Percentiles rank a stretch among this genome's conserved stretches.
phyloP scores from a whole-genome alignment of 2,113 vertebrate species.

The Lathamus discolor region DNA sequence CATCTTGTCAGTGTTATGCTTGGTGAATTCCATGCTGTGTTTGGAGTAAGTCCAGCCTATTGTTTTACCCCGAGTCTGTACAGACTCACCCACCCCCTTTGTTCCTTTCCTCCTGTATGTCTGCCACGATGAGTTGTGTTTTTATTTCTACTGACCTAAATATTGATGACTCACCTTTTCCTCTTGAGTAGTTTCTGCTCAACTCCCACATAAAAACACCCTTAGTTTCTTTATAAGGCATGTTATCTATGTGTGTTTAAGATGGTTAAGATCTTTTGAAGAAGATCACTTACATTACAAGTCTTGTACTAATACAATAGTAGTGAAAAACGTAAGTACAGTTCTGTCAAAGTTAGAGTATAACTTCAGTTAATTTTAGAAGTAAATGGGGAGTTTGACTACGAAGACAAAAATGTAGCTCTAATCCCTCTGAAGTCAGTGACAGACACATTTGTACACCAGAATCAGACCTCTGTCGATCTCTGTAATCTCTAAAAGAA shows the following conservation, averaged over 20 bases:
- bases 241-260: neutral
- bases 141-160: slow-evolving; percentile 8
- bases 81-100: neutral
- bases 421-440: neutral
- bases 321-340: neutral
- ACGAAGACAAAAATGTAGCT: neutral
- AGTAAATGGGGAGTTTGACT: neutral
- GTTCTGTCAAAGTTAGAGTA: neutral
- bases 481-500: neutral
- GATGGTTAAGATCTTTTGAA: neutral
- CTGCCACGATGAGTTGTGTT: neutral
- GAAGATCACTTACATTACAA: neutral
- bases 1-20: neutral
- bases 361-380: neutral
- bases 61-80: neutral
- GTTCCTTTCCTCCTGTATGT: neutral
- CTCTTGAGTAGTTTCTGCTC: neutral
- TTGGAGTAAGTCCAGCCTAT: neutral
- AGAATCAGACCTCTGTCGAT: neutral
- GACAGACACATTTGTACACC: neutral
- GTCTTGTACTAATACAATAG: neutral
- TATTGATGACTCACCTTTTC: neutral
- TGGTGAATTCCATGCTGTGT: neutral
- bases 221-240: neutral
- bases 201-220: neutral